phyloP scores from a whole-genome alignment of 2,797 vertebrate species.

The Pelodytes ibericus region DNA sequence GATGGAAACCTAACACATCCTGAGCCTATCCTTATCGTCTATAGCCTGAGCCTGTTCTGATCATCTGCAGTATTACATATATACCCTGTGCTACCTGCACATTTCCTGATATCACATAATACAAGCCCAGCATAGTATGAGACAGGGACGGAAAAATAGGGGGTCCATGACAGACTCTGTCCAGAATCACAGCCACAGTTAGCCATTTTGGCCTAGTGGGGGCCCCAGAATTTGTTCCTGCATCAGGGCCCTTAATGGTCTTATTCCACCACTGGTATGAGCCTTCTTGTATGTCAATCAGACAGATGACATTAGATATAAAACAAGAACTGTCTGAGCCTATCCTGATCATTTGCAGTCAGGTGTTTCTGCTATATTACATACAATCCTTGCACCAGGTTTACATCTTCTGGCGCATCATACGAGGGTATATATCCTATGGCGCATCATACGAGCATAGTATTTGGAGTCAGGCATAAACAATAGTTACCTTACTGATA shows the following conservation, averaged over 20 bases:
- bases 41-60: constrained; percentile 9
- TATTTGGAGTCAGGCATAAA: not conserved
- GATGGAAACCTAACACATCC: not conserved
- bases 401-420: not conserved
- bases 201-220: too few relatives aligned
- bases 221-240: too few relatives aligned
- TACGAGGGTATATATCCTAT: not conserved
- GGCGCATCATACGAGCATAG: not conserved
- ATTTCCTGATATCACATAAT: constrained; percentile 18
- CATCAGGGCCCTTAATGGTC: too few relatives aligned
- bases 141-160: too few relatives aligned
- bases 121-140: not conserved
- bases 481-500: not conserved
- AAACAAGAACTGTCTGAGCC: constrained; percentile 28
- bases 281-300: too few relatives aligned
- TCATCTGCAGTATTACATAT: constrained; percentile 18
- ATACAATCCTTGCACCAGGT: too few relatives aligned
- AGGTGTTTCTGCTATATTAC: not conserved
- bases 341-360: constrained; percentile 38
- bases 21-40: not conserved
- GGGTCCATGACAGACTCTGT: too few relatives aligned
- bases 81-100: constrained; percentile 24
- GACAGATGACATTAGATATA: constrained; percentile 27
- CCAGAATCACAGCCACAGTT: too few relatives aligned
- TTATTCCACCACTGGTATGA: too few relatives aligned